Percentiles rank a stretch among this genome's conserved stretches.
Conservation (phyloP, 1,140 invertebrate genomes). For the Dysdera silvatica region DNA sequence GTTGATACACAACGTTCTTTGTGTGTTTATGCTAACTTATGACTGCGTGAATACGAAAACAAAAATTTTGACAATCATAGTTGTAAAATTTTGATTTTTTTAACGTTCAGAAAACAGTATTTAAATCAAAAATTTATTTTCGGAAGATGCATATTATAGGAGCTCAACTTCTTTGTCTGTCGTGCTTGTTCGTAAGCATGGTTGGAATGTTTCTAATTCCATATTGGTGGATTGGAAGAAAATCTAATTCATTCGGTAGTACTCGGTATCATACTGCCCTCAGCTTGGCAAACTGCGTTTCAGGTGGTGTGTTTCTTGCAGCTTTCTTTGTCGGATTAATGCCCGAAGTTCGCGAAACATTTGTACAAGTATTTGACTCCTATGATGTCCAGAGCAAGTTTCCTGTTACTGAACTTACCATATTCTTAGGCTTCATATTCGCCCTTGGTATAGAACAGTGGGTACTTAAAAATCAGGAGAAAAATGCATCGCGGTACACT, state of each 20-base stretch:
- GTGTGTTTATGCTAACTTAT: no score
- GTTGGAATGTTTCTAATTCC: slow-evolving; percentile 16
- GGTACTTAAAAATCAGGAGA: slow-evolving; percentile 41
- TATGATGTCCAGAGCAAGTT: slow-evolving; percentile 38
- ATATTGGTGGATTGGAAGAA: slow-evolving; percentile 14
- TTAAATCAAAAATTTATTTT: no score
- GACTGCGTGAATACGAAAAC: no score
- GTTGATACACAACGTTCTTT: no score
- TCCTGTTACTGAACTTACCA: slow-evolving; percentile 59
- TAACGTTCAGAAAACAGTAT: no score
- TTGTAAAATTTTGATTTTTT: no score
- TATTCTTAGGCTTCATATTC: slow-evolving; percentile 70
- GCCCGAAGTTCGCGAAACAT: slow-evolving; percentile 61
- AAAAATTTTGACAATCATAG: no score
- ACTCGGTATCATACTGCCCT: slow-evolving; percentile 9
- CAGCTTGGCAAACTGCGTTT: slow-evolving; percentile 54
- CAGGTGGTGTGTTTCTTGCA: slow-evolving; percentile 70
- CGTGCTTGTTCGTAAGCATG: slow-evolving; percentile 12
- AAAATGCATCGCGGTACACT: slow-evolving; percentile 2
- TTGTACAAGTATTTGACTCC: slow-evolving; percentile 22
- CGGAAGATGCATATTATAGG: slow-evolving; percentile 22
- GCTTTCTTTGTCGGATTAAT: slow-evolving; percentile 72
- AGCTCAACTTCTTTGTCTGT: slow-evolving; percentile 9
- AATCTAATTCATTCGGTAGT: slow-evolving; percentile 3
- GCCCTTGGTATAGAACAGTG: slow-evolving; percentile 75